phyloP scores from a whole-genome alignment of 2,888 invertebrate genomes.

The Diarsia rubi region DNA sequence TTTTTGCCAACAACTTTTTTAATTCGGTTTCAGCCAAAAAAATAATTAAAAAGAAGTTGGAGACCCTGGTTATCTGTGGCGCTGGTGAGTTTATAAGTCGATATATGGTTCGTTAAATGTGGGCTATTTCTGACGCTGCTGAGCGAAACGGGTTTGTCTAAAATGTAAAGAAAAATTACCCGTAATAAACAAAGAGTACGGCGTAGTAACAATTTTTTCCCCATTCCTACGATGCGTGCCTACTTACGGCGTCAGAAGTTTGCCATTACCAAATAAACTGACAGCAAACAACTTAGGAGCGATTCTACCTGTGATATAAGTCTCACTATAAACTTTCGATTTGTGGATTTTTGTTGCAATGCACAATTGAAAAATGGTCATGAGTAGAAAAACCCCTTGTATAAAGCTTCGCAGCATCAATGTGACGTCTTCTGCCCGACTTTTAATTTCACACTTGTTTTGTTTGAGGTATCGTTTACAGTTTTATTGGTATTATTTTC shows the following conservation, averaged over 20 bases:
- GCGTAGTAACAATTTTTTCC: background rate
- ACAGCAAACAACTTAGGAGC: background rate
- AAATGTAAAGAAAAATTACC: background rate
- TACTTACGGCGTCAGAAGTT: background rate
- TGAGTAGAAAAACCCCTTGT: background rate
- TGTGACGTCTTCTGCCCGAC: background rate
- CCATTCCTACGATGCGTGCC: background rate
- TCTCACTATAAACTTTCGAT: background rate
- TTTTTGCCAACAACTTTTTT: background rate
- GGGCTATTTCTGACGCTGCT: background rate
- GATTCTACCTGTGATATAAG: background rate
- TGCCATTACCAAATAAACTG: background rate
- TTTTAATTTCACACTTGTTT: background rate
- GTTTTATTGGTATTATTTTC: background rate
- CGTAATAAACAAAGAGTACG: background rate
- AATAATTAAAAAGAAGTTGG: background rate
- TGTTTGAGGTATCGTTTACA: background rate
- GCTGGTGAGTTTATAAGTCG: background rate
- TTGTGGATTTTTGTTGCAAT: background rate
- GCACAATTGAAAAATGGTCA: background rate
- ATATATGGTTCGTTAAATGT: background rate
- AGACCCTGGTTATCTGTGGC: background rate
- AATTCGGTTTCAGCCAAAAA: background rate
- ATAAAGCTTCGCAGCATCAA: background rate
- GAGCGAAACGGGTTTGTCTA: background rate